Percentiles rank a stretch among this genome's conserved stretches.
These are phyloP conservation scores for Prinia subflava DNA, from an alignment of 2,113 vertebrate species.

Conservation along the genomic window DNA sequence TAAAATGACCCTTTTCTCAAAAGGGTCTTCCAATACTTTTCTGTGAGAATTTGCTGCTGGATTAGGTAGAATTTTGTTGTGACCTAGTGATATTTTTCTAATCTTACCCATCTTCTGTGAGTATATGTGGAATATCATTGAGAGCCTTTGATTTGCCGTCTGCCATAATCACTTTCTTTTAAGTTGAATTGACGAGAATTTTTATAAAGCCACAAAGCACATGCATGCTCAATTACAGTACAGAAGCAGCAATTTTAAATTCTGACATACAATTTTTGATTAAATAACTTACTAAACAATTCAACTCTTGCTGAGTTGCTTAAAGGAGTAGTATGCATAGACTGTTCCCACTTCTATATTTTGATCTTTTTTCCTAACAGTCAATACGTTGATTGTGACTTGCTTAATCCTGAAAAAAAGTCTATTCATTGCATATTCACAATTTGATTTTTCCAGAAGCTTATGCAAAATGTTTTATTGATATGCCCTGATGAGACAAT, in stretches of 20 bases:
- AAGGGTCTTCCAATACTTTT: neutral
- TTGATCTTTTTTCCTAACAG: neutral
- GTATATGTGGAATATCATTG: neutral
- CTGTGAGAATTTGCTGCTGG: neutral
- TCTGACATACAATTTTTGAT: neutral
- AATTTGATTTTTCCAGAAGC: neutral
- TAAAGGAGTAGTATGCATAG: neutral
- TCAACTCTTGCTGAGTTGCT: neutral
- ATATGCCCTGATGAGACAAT: neutral
- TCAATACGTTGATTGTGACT: neutral
- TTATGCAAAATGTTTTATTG: neutral
- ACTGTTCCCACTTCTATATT: neutral
- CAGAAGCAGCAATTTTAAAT: neutral
- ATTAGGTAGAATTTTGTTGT: neutral
- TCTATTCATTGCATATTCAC: neutral
- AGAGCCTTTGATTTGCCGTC: neutral
- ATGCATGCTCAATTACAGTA: neutral
- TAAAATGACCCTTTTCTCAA: neutral
- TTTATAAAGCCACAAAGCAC: neutral
- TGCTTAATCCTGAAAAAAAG: neutral
- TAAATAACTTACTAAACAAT: neutral
- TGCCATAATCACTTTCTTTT: neutral
- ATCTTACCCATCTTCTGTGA: neutral
- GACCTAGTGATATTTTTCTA: neutral
- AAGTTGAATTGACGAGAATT: neutral